A percentile compares a stretch with the other conserved stretches of the same genome.
These are phyloP conservation scores for Agapornis canus DNA, from an alignment of 2,797 vertebrate genomes.

Conservation along the genomic window DNA sequence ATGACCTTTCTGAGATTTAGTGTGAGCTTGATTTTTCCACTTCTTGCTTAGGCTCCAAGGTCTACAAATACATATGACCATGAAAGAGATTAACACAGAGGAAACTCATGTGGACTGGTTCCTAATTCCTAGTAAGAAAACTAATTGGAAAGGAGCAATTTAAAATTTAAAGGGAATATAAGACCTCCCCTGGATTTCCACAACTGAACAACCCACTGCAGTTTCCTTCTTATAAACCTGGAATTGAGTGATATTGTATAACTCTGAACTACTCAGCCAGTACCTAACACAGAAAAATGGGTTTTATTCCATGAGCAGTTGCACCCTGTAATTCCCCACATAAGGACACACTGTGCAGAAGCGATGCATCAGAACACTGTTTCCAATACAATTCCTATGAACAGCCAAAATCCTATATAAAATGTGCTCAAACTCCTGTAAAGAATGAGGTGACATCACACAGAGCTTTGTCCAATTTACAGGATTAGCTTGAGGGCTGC, in stretches of 20 bases:
- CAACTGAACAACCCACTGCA: not conserved
- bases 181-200: not conserved
- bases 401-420: not conserved
- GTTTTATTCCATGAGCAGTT: not conserved
- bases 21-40: slow-evolving; percentile 60
- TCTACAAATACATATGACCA: slow-evolving; percentile 23
- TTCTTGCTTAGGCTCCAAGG: slow-evolving; percentile 44
- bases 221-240: slow-evolving; percentile 2
- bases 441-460: not conserved
- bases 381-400: not conserved
- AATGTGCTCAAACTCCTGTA: not conserved
- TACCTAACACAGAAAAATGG: not conserved
- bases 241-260: not conserved
- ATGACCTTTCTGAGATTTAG: slow-evolving; percentile 45
- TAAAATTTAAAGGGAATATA: not conserved
- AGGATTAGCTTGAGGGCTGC: slow-evolving; percentile 9
- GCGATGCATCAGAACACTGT: not conserved
- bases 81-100: slow-evolving; percentile 50
- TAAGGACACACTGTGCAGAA: not conserved
- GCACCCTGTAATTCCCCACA: not conserved
- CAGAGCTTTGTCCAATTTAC: not conserved
- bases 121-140: slow-evolving; percentile 41
- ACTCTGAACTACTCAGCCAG: not conserved
- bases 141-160: slow-evolving; percentile 40
- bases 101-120: slow-evolving; percentile 33